A percentile compares a stretch with the other conserved stretches of the same genome.
These are phyloP conservation scores for Gambelia wislizenii DNA, from an alignment of 2,797 vertebrate species.

Conservation along the genomic window DNA sequence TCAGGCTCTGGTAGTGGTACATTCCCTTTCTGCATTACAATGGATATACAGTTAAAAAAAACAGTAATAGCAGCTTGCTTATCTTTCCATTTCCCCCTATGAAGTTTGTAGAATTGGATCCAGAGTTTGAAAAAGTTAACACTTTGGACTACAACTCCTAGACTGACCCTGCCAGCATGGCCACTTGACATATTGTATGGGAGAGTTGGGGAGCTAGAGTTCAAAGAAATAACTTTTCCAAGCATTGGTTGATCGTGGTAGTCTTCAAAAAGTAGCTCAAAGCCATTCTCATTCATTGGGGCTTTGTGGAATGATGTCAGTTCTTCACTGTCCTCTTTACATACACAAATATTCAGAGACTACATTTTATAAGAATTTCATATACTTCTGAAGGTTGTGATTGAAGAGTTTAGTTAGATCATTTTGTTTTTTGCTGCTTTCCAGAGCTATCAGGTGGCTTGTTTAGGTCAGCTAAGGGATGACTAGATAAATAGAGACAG, in stretches of 20 bases:
- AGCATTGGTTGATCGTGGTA: background rate
- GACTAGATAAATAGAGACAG: background rate
- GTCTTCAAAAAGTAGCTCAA: background rate
- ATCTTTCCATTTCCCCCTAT: background rate
- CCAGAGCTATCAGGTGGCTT: background rate
- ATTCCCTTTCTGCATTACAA: background rate
- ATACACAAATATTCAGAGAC: background rate
- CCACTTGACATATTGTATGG: too few species aligned
- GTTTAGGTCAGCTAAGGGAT: background rate
- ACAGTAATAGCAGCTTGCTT: background rate
- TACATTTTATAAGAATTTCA: background rate
- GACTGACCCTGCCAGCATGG: too few species aligned
- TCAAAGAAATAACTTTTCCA: too few species aligned
- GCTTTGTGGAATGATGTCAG: background rate
- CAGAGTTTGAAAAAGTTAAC: too few species aligned
- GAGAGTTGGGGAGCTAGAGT: too few species aligned
- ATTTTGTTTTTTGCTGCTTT: background rate
- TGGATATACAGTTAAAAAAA: background rate
- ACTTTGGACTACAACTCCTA: too few species aligned
- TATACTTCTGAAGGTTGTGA: background rate
- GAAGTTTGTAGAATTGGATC: background rate
- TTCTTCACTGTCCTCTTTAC: background rate
- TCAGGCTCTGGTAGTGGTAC: background rate
- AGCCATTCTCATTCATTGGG: background rate
- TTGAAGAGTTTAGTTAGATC: background rate